These are phyloP conservation scores for Acronicta leporina DNA, from an alignment of 2,888 invertebrate genomes.

Conservation along the genomic window DNA sequence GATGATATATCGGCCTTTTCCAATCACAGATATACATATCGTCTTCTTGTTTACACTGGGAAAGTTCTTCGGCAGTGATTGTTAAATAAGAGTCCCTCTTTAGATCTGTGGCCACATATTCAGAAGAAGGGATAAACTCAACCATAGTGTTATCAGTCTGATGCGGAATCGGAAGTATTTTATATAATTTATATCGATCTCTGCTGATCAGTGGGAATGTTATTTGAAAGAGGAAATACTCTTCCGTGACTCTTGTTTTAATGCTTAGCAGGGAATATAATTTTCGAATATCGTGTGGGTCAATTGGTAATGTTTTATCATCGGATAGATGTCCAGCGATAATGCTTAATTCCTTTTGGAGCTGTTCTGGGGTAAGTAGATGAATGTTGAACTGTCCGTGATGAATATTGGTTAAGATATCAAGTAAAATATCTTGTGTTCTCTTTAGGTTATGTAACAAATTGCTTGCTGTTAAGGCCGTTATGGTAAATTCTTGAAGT, in stretches of 20 bases:
- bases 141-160: no score
- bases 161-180: no score
- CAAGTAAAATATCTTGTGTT: constrained; percentile 1
- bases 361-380: constrained; percentile 3
- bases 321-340: constrained; percentile 1
- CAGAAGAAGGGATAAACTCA: no score
- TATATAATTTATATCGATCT: background rate
- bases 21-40: no score
- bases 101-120: no score
- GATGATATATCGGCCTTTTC: no score
- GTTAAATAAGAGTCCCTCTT: no score
- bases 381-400: constrained; percentile 7
- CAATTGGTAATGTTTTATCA: constrained; percentile 1
- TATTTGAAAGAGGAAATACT: background rate
- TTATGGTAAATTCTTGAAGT: background rate
- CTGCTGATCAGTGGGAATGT: background rate
- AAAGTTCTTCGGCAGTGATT: no score
- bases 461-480: constrained; percentile 2
- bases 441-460: background rate
- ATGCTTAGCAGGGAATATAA: background rate
- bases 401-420: constrained; percentile 3
- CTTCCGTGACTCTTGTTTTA: background rate
- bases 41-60: no score
- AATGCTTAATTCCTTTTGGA: background rate
- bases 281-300: background rate